These are phyloP conservation scores for Ophiothrix spiculata DNA, from an alignment of 35 echinoderm and acorn worm species.

Conservation along the genomic window DNA sequence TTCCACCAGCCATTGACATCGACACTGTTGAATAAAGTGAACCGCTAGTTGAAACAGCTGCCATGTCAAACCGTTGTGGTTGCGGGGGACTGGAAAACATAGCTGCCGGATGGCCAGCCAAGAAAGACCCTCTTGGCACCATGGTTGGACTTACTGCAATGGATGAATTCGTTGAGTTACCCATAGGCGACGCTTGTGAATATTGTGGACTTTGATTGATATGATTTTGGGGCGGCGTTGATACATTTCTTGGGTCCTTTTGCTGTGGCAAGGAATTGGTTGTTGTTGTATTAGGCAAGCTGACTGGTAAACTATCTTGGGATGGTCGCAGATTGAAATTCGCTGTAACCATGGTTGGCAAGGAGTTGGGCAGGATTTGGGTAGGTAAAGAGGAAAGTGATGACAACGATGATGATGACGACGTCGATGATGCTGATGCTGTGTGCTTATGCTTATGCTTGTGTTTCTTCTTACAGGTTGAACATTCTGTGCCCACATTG, in stretches of 20 bases:
- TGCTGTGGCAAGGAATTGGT: background rate
- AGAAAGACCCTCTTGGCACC: background rate
- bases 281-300: background rate
- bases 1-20: background rate
- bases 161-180: background rate
- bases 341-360: background rate
- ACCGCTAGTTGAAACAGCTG: background rate
- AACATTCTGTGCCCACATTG: background rate
- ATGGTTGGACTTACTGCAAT: background rate
- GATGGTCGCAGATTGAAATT: background rate
- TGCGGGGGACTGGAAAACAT: background rate
- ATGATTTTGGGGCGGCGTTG: background rate
- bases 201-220: background rate
- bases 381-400: too few species aligned
- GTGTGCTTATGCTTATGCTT: constrained; percentile 11
- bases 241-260: background rate
- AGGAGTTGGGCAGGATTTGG: background rate
- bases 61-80: background rate
- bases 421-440: background rate
- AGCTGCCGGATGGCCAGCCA: background rate
- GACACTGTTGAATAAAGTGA: background rate
- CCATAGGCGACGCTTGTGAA: background rate
- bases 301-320: background rate
- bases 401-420: background rate
- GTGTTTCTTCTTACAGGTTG: constrained; percentile 9